These are phyloP conservation scores for Ophiothrix spiculata DNA, from an alignment of 35 echinoderm and acorn worm species.

Conservation along the genomic window DNA sequence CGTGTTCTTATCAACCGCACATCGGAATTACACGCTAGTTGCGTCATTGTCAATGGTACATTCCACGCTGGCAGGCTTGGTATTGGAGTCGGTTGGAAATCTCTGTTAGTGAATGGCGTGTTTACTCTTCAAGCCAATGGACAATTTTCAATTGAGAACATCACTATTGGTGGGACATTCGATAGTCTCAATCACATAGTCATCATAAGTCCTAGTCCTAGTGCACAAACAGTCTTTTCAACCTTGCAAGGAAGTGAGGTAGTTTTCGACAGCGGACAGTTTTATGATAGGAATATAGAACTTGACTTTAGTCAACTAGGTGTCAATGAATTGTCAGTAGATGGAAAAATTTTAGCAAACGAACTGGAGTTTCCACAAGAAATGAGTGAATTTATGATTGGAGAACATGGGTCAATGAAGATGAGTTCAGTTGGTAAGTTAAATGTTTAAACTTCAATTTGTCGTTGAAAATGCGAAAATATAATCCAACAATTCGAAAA, in stretches of 20 bases:
- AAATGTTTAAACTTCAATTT: too few species aligned
- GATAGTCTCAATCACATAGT: constrained; percentile 41
- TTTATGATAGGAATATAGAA: constrained; percentile 2
- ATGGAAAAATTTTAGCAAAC: constrained; percentile 17
- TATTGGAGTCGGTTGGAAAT: constrained; percentile 29
- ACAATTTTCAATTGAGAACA: constrained; percentile 3
- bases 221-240: neutral
- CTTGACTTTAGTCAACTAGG: constrained; percentile 25
- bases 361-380: constrained; percentile 30
- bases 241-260: constrained; percentile 24
- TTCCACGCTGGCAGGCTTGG: constrained; percentile 25
- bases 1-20: neutral
- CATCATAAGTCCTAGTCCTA: constrained; percentile 11
- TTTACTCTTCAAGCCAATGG: constrained; percentile 38
- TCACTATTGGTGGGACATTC: constrained; percentile 35
- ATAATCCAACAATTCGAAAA: too few species aligned
- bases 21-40: constrained; percentile 29
- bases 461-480: too few species aligned
- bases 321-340: constrained; percentile 10
- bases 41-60: constrained; percentile 21
- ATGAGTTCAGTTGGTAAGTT: constrained; percentile 55
- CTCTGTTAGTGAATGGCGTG: constrained; percentile 16
- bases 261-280: constrained; percentile 24
- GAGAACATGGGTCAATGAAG: constrained; percentile 19
- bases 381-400: constrained; percentile 4